Evolutionary conservation across 37 sponge, comb jelly and placozoan species (phyloP), one percentile per base, ranked within the genome.

Genomic region (Oscarella lobularis): DNA sequence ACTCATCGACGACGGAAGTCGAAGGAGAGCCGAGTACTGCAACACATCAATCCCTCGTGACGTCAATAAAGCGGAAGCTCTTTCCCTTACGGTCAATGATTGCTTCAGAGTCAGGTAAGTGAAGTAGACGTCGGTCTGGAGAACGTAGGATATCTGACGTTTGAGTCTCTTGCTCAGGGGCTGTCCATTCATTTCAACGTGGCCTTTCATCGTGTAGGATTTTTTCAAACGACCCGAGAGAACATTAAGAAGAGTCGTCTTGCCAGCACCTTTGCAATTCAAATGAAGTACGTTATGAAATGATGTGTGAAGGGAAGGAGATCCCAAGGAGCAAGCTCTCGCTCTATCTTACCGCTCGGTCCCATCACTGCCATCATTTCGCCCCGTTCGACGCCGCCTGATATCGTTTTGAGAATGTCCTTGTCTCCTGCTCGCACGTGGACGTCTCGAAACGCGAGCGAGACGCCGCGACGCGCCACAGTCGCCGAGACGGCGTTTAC

Each of bases 191-290:
- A 91, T 66, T 14, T 68, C 67, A 14, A 91, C 79, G 5, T 3
- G n/a, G 4, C 92, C 92, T 68, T 5, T 4, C 31, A 30, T 5
- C 6, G 4, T 48, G 32, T 83, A 39, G 2, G 76, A 32, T 4
- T 67, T 37, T 2, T 41, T 66, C 1, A 67, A 40, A 38, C 78
- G 74, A 31, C 86, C 88, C 31, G 92, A 83, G 74, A 91, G 78
- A 0, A 79, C 76, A 80, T 91, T 88, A 35, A 91, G 74, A 31
- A 91, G 76, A 0, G 92, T 91, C 27, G 92, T 91, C 75, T 91
- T 91, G 0, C 92, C 92, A 4, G 85, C 79, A 0, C 89, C 89
- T 88, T n/a, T n/a, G n/a, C n/a, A n/a, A n/a, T n/a, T n/a, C n/a
- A n/a, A n/a, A n/a, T n/a, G n/a, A n/a, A n/a, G n/a, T n/a, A n/a